These are phyloP conservation scores for Mesorhabditis sp. DNA, from an alignment of 2,888 invertebrate species.

Conservation along the genomic window DNA sequence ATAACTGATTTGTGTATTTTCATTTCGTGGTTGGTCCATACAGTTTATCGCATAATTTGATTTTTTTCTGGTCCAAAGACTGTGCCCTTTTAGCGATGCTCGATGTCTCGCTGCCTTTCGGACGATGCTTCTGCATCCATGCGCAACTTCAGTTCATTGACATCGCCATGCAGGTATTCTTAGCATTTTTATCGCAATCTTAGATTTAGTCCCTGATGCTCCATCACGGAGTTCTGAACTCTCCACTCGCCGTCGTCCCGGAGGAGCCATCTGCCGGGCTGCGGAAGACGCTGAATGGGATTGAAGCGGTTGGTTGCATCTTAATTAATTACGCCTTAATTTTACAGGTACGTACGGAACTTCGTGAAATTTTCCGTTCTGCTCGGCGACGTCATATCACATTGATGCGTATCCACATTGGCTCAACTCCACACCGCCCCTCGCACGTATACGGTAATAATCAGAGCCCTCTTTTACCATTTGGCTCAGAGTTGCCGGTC, in stretches of 20 bases:
- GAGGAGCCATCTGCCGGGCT: neutral
- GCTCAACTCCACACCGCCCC: slow-evolving; percentile 12
- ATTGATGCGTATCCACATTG: slow-evolving; percentile 22
- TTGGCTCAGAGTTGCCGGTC: slow-evolving; percentile 18
- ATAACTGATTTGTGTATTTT: neutral
- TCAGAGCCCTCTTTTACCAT: slow-evolving; percentile 7
- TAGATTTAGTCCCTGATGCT: neutral
- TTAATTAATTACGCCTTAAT: neutral
- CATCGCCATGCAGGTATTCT: neutral
- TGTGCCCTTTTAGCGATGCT: neutral
- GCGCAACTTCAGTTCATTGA: neutral
- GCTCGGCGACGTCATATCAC: slow-evolving; percentile 15
- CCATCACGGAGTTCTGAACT: neutral
- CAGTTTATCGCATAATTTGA: neutral
- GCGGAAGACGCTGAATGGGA: neutral
- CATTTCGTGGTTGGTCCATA: neutral
- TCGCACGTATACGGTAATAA: neutral
- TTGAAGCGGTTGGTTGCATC: neutral
- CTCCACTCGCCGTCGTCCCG: neutral
- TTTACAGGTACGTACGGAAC: slow-evolving; percentile 25
- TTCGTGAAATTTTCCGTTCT: slow-evolving; percentile 23
- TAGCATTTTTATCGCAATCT: neutral
- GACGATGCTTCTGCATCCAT: slow-evolving; percentile 2
- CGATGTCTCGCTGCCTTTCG: neutral
- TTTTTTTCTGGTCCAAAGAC: too few relatives aligned